Evolutionary conservation across 2,113 vertebrate species (phyloP).

Genomic region (Smithornis capensis): DNA sequence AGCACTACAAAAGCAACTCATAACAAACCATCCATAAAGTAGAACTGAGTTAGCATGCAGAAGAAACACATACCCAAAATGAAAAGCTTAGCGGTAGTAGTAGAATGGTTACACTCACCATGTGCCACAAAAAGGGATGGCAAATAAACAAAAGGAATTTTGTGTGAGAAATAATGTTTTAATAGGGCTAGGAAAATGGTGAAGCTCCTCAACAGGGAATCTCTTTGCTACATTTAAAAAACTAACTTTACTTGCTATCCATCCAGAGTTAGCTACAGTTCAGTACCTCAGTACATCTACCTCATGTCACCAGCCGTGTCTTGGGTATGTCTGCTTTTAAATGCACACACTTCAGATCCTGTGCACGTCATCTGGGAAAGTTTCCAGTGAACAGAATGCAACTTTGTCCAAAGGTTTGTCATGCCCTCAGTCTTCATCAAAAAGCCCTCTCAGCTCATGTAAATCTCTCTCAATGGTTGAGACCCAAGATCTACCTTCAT

Average conservation of each 20-base stretch:
- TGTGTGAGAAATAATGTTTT: background rate
- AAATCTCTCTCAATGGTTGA: background rate
- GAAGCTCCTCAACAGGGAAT: background rate
- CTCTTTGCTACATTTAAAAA: background rate
- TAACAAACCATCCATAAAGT: background rate
- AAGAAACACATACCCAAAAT: background rate
- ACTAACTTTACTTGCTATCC: background rate
- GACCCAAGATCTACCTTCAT: background rate
- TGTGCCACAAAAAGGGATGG: background rate
- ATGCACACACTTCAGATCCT: background rate
- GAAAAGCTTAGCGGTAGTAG: background rate
- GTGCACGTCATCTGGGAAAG: background rate
- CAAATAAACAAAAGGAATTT: background rate
- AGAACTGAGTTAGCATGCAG: background rate
- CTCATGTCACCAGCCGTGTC: background rate
- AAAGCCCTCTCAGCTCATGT: fast-evolving
- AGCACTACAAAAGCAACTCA: background rate
- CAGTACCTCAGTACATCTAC: background rate
- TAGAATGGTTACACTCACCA: background rate
- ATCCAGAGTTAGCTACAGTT: background rate
- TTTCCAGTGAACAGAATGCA: background rate
- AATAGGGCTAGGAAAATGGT: background rate
- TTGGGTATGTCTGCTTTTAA: background rate
- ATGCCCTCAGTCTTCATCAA: no score
- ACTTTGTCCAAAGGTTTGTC: no score